Evolutionary conservation across 2,888 invertebrate species (phyloP).

Genomic region (Epistrophella euchroma): DNA sequence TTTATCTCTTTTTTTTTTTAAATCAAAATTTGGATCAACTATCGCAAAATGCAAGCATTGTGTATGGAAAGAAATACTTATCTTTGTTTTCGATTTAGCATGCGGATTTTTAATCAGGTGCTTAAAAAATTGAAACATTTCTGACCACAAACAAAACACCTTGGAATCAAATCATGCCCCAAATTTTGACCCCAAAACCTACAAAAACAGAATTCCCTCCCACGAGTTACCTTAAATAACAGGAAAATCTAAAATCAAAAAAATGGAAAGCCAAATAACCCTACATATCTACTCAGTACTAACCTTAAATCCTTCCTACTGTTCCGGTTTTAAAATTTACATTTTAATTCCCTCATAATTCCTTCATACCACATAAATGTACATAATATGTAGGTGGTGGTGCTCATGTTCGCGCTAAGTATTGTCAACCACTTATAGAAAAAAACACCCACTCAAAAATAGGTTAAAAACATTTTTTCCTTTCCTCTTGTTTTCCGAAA

Average conservation of each 20-base stretch:
- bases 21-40: too few relatives aligned
- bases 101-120: not conserved
- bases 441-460: slow-evolving; percentile 28
- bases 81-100: too few relatives aligned
- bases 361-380: not conserved
- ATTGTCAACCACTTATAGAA: slow-evolving; percentile 46
- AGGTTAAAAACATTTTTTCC: slow-evolving; percentile 36
- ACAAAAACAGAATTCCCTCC: not conserved
- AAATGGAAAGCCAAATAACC: not conserved
- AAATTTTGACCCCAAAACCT: not conserved
- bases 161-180: not conserved
- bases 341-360: slow-evolving; percentile 34
- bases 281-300: not conserved
- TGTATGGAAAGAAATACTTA: too few relatives aligned
- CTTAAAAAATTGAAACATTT: not conserved
- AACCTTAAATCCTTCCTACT: not conserved
- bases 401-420: not conserved
- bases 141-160: not conserved
- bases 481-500: not conserved
- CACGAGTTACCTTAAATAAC: not conserved
- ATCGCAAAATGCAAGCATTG: too few relatives aligned
- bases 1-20: too few relatives aligned
- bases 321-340: slow-evolving; percentile 33
- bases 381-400: not conserved
- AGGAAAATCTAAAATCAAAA: not conserved